Evolutionary conservation across 2,888 invertebrate species (phyloP).

Genomic region (Lypha dubia): DNA sequence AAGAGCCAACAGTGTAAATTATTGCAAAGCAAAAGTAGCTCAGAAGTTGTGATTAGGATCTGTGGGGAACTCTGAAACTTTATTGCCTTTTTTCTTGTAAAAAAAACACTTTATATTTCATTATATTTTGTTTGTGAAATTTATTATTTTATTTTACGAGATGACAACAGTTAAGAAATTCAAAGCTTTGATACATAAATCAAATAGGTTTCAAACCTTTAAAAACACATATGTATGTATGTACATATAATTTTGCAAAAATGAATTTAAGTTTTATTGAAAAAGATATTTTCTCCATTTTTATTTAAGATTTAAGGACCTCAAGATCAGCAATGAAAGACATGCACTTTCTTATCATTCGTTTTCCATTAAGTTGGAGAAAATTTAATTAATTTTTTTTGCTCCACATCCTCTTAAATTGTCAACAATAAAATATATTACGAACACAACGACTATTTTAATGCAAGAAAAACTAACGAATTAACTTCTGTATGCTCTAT

Average conservation of each 20-base stretch:
- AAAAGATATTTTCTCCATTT: not conserved
- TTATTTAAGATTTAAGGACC: not conserved
- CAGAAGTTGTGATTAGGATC: too few species aligned
- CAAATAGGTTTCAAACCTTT: too few species aligned
- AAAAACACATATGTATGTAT: too few species aligned
- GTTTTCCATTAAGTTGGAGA: not conserved
- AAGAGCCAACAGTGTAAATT: too few species aligned
- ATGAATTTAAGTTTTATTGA: not conserved
- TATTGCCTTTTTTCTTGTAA: too few species aligned
- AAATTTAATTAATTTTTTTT: constrained; percentile 60
- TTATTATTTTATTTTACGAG: too few species aligned
- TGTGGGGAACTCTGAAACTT: too few species aligned
- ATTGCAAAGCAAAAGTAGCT: too few species aligned
- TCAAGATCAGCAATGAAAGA: not conserved
- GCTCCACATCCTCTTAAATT: constrained; percentile 44
- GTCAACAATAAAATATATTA: constrained; percentile 65
- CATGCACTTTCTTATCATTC: constrained; percentile 4
- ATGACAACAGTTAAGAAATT: too few species aligned
- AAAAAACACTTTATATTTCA: too few species aligned
- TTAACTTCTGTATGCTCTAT: constrained; percentile 70
- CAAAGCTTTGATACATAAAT: too few species aligned
- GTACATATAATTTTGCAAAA: not conserved
- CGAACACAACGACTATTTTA: constrained; percentile 11
- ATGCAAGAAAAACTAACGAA: constrained; percentile 57
- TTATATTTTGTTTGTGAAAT: too few species aligned